Base-by-base conservation (phyloP, 2,797 vertebrate species). In the Neosalanx taihuensis region DNA sequence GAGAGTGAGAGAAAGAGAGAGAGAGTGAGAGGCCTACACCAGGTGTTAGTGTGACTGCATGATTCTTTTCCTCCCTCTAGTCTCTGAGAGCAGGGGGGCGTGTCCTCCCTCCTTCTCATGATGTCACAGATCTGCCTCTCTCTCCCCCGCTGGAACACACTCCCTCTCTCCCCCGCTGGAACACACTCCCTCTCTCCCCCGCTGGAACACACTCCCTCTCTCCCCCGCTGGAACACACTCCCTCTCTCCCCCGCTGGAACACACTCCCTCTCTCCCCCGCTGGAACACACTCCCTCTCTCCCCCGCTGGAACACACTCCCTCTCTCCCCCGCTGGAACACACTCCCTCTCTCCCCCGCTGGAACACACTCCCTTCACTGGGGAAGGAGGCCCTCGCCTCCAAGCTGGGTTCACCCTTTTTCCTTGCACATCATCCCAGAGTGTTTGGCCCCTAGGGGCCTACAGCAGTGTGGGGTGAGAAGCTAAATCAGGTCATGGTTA, bases 51-150 rank as follows among this genome's bases (percentile, higher is more conserved):
- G 35, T 26, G 64, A 65, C 7, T 49, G 23, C 64, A 33, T 73
- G 71, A 78, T 81, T 81, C 71, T 64, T 73, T 73, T 68, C 70
- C 62, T 76, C 62, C 73, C 66, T 71, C 41, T 46, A 23, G 35
- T 65, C 41, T 46, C 41, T 13, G 26, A 23, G 26, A 65, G 23
- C 41, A 18, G 73, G 41, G 56, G 53, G 84, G 70, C 53, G 70
- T 53, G 64, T 77, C 74, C 65, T 59, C 62, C 68, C 61, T 72
- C 17, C 74, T 72, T 69, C 78, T 59, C 79, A 68, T 75, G 71
- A 74, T 62, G 61, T 68, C 68, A 73, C 60, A 73, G 67, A 63
- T 72, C 72, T 53, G 17, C 31, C 67, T 20, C 33, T 35, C 33
- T 35, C 46, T 33, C 10, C 30, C 49, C 30, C 58, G 6, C 51